These are phyloP conservation scores for Tokudaia muenninki DNA, from an alignment of 2,797 vertebrate genomes.

Conservation along the genomic window DNA sequence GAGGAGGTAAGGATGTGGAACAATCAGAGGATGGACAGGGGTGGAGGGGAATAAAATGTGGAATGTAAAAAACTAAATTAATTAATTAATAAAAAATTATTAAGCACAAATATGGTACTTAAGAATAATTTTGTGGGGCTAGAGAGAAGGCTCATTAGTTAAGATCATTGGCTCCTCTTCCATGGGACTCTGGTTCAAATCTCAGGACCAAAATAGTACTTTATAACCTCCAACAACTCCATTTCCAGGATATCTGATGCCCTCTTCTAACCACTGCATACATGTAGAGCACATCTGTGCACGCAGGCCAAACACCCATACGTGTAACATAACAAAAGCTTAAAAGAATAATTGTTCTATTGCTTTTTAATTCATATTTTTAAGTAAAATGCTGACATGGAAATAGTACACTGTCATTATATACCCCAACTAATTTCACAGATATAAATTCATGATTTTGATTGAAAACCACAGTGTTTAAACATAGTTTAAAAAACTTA, in stretches of 20 bases:
- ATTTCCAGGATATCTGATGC: neutral
- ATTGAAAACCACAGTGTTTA: neutral
- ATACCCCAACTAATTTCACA: neutral
- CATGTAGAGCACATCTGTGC: neutral
- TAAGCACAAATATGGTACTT: neutral
- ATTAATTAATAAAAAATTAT: neutral
- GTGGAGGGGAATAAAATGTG: too few species aligned
- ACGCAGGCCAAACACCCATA: neutral
- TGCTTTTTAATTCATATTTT: constrained; percentile 27
- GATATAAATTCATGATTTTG: neutral
- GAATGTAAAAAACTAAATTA: too few species aligned
- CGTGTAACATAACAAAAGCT: neutral
- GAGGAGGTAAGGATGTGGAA: too few species aligned
- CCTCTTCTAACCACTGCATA: neutral
- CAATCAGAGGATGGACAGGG: too few species aligned
- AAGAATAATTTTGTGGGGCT: neutral
- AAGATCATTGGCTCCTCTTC: neutral
- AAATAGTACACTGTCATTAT: neutral
- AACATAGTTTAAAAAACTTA: constrained; percentile 12
- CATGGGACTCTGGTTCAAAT: neutral
- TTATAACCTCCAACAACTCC: neutral
- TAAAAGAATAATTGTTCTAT: constrained; percentile 16
- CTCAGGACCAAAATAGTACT: neutral
- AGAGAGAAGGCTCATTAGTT: neutral
- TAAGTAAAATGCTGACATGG: constrained; percentile 24